A percentile compares a stretch with the other conserved stretches of the same genome.
Conservation (phyloP, 1,140 invertebrate genomes). For the Arctopsyche grandis region DNA sequence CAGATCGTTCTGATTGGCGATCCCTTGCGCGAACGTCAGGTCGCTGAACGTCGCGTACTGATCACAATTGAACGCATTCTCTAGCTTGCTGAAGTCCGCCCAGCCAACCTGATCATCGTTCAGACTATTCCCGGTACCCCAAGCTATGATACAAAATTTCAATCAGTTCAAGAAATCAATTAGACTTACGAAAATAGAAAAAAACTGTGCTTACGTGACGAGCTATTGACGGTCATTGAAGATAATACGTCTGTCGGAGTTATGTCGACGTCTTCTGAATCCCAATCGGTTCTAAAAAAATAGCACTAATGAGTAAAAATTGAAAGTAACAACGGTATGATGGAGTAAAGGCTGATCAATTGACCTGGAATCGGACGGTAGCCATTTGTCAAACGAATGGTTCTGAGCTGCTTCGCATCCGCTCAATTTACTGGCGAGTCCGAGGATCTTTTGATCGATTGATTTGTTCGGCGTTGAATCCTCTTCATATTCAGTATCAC, state of each 20-base stretch:
- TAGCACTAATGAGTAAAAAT: not conserved
- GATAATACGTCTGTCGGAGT: not conserved
- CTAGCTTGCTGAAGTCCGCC: slow-evolving; percentile 49
- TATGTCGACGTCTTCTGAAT: not conserved
- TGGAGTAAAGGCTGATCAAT: too few species aligned
- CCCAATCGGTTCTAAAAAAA: not conserved
- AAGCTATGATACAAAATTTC: slow-evolving; percentile 37
- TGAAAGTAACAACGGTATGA: too few species aligned
- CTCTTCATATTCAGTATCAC: not conserved
- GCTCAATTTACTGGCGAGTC: slow-evolving; percentile 11
- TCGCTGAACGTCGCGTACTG: not conserved
- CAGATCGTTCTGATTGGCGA: not conserved
- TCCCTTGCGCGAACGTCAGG: not conserved
- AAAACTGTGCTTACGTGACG: slow-evolving; percentile 36
- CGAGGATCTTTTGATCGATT: slow-evolving; percentile 15
- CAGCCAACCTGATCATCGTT: slow-evolving; percentile 45
- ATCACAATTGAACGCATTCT: slow-evolving; percentile 21
- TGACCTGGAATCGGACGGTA: not conserved
- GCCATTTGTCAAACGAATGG: slow-evolving; percentile 4
- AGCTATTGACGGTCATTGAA: slow-evolving; percentile 3
- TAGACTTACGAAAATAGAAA: not conserved
- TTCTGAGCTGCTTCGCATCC: not conserved
- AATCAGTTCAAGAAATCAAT: slow-evolving; percentile 4
- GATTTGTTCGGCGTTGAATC: not conserved
- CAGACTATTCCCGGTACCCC: slow-evolving; percentile 38